These are phyloP conservation scores for Cantharis flavilabris DNA, from an alignment of 2,888 invertebrate species.

Conservation along the genomic window DNA sequence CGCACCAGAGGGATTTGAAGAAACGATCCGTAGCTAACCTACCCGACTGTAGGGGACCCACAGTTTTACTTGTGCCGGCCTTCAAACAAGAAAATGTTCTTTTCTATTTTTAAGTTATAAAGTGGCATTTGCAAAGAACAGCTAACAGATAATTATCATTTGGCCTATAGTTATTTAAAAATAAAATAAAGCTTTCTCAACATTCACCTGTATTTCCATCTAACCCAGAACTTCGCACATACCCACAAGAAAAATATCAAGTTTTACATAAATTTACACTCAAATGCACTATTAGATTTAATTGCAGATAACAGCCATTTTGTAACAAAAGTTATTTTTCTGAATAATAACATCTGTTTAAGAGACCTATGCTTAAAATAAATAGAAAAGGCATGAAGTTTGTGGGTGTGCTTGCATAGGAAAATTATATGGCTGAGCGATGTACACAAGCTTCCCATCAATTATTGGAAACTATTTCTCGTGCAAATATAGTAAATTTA, in stretches of 20 bases:
- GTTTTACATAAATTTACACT: neutral
- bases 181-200: no score
- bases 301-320: neutral
- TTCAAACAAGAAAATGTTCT: no score
- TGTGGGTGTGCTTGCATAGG: constrained; percentile 35
- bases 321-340: neutral
- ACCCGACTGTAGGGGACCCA: no score
- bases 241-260: neutral
- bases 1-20: neutral
- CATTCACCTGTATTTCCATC: neutral
- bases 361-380: constrained; percentile 6
- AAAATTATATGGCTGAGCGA: constrained; percentile 35
- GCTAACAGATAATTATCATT: no score
- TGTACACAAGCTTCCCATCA: constrained; percentile 22
- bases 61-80: no score
- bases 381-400: constrained; percentile 24
- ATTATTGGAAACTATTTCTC: neutral
- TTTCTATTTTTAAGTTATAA: no score
- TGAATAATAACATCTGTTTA: neutral
- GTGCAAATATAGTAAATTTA: neutral
- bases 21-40: neutral
- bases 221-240: neutral
- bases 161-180: no score
- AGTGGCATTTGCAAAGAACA: no score
- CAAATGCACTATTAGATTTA: neutral